phyloP scores from a whole-genome alignment of 2,113 vertebrate species.

The Oryzias celebensis region DNA sequence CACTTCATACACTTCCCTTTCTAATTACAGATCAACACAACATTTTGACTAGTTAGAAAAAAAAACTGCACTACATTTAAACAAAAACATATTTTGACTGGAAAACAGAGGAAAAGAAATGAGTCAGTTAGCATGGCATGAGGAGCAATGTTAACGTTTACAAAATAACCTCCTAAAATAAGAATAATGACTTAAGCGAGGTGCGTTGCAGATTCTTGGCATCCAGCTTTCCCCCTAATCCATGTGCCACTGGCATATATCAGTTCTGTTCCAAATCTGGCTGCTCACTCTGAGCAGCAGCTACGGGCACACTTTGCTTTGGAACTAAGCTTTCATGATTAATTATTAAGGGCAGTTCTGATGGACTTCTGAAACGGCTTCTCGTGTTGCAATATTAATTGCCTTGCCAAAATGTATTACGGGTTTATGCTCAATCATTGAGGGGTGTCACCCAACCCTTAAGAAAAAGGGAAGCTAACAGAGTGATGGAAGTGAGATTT shows the following conservation, averaged over 20 bases:
- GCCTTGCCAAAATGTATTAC: slow-evolving; percentile 72
- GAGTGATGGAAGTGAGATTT: slow-evolving; percentile 32
- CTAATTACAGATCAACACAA: too few species aligned
- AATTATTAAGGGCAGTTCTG: slow-evolving; percentile 72
- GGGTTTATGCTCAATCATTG: slow-evolving; percentile 67
- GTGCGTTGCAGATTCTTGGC: slow-evolving; percentile 3
- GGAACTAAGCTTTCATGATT: slow-evolving; percentile 70
- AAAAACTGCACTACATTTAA: too few species aligned
- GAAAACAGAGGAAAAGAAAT: too few species aligned
- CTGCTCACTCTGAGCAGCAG: slow-evolving; percentile 23
- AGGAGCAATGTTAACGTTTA: too few species aligned
- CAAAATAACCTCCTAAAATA: not conserved
- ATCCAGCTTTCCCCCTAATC: slow-evolving; percentile 27
- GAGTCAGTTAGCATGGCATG: too few species aligned
- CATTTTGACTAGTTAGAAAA: too few species aligned
- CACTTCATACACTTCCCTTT: too few species aligned
- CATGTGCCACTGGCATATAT: slow-evolving; percentile 18
- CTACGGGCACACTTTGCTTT: slow-evolving; percentile 53
- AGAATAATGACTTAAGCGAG: not conserved
- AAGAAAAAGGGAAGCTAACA: slow-evolving; percentile 35
- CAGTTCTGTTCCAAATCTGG: slow-evolving; percentile 31
- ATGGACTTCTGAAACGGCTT: slow-evolving; percentile 69
- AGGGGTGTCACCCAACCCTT: slow-evolving; percentile 39
- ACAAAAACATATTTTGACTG: too few species aligned
- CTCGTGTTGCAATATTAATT: slow-evolving; percentile 74